Conservation (phyloP, 1,140 invertebrate genomes). For the Orchesella cincta region DNA sequence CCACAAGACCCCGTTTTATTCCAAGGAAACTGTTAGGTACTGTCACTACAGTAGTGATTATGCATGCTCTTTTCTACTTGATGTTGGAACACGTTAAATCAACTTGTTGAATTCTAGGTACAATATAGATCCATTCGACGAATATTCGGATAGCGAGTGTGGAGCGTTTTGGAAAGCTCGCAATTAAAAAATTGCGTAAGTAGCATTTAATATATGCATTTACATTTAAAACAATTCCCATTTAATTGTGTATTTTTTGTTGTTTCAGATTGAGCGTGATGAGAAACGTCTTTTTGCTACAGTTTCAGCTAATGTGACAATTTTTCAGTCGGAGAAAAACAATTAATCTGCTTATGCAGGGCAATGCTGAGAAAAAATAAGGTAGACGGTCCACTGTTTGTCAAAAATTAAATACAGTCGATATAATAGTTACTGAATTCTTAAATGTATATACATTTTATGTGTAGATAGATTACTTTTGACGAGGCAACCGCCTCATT, state of each 20-base stretch:
- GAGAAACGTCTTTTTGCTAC: constrained; percentile 36
- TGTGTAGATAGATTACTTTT: constrained; percentile 45
- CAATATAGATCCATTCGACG: constrained; percentile 64
- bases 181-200: not conserved
- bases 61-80: constrained; percentile 4
- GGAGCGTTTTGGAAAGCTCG: not conserved
- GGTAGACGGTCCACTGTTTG: constrained; percentile 52
- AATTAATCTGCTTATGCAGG: constrained; percentile 59
- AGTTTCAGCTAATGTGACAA: constrained; percentile 57
- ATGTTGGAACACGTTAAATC: constrained; percentile 24
- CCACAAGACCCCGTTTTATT: constrained; percentile 60
- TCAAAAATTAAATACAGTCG: not conserved
- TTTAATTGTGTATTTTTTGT: no score
- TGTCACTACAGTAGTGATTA: constrained; percentile 56
- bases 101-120: constrained; percentile 51
- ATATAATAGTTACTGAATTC: not conserved
- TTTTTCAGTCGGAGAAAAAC: constrained; percentile 62
- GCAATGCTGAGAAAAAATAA: constrained; percentile 52
- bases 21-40: constrained; percentile 58
- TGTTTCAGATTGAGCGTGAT: constrained; percentile 33
- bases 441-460: constrained; percentile 21
- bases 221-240: no score
- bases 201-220: not conserved
- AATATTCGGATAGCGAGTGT: constrained; percentile 58
- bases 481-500: constrained; percentile 65